Base-by-base conservation (phyloP, 2,888 invertebrate species). In the Philereme vetulata region DNA sequence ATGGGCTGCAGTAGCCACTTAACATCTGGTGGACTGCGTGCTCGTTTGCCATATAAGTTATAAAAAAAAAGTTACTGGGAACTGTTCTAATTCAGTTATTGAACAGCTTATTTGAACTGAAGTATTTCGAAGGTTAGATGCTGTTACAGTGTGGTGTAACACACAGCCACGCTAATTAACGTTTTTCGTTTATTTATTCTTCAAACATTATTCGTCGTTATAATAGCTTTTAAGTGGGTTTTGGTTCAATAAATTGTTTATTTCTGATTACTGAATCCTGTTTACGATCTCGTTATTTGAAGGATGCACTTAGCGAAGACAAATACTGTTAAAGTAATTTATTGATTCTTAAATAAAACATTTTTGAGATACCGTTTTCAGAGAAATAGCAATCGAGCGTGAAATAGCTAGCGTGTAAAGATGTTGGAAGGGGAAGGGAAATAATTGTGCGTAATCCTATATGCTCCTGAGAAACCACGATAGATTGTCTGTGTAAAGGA, bases 201-300 rank as follows among this genome's bases (percentile, higher is more conserved):
- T 53, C 64, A 69, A 68, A 78, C 78, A 77, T 85, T 82, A 81
- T 78, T 78, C 75, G 72, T 74, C 74, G 62, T 58, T 77, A 81
- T 80, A 79, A 79, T 80, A 85, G 84, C 85, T 83, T 84, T 82
- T 81, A 84, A 74, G 72, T 72, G 71, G 72, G 78, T 79, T 81
- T 66, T 73, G 61, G 74, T 72, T 74, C 65, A 63, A 82, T 85
- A 82, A 84, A 84, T 82, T 83, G 83, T 82, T 72, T 73, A 74
- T 72, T 67, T 65, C 71, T 68, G 74, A 71, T 74, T 71, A 72
- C 72, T 72, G 71, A 67, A 68, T 70, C 64, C 62, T 78, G 75
- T 78, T 80, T 79, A 74, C 64, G 56, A 70, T 74, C 65, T 68
- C 65, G 51, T 60, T 56, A 61, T 60, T 60, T 60, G 51, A 65